Conservation (phyloP, 2,797 vertebrate species). For the Triplophysa bombifrons region DNA sequence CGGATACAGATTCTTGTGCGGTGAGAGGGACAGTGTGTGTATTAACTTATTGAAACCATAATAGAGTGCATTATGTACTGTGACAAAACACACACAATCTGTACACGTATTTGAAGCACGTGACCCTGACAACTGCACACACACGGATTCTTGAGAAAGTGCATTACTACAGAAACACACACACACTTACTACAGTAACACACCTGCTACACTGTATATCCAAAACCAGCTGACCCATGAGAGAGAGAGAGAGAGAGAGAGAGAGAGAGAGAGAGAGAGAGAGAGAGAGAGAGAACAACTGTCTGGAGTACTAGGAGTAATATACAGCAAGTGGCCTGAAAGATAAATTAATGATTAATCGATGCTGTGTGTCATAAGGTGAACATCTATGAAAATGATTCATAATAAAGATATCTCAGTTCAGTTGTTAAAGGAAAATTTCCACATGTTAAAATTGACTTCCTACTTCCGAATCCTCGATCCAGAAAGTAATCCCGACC, state of each 20-base stretch:
- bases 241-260: constrained; percentile 53
- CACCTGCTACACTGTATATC: not conserved
- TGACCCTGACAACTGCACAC: not conserved
- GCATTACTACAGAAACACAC: constrained; percentile 2
- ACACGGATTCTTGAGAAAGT: constrained; percentile 19
- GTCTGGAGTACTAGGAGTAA: not conserved
- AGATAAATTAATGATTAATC: not conserved
- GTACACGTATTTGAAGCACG: not conserved
- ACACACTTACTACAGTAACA: not conserved
- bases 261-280: constrained; percentile 34
- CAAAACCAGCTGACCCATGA: constrained; percentile 14
- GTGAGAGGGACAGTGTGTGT: not conserved
- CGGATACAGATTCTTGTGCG: not conserved
- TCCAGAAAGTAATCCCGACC: not conserved
- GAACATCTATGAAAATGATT: not conserved
- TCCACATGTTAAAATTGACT: constrained; percentile 6
- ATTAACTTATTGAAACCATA: constrained; percentile 7
- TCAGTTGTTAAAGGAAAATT: not conserved
- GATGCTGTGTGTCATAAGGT: not conserved
- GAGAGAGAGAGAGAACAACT: constrained; percentile 36
- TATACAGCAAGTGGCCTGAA: constrained; percentile 20
- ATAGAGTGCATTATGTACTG: not conserved
- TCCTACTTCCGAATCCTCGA: constrained; percentile 9
- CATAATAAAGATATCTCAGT: not conserved
- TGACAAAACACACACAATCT: constrained; percentile 3